Evolutionary conservation across 2,113 vertebrate species (phyloP).

Genomic region (Mormoops blainvillei): DNA sequence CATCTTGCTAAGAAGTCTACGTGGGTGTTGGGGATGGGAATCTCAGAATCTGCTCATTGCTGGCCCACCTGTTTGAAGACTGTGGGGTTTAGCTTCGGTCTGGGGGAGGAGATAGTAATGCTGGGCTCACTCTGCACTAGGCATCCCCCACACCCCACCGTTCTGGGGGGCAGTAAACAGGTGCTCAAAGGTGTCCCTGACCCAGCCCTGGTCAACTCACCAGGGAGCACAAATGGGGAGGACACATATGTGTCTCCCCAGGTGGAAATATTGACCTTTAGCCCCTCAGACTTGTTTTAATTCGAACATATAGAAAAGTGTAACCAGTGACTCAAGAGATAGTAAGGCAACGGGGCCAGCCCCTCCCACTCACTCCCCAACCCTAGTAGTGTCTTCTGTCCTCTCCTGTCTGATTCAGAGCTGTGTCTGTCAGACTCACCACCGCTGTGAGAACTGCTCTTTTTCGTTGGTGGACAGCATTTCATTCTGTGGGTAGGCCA

Average conservation of each 20-base stretch:
- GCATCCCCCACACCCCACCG: accelerated
- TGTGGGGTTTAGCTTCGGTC: not conserved
- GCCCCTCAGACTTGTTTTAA: not conserved
- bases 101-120: not conserved
- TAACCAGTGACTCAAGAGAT: not conserved
- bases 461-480: not conserved
- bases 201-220: not conserved
- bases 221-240: not conserved
- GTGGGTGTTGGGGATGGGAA: not conserved
- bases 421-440: no score
- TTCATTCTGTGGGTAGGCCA: no score
- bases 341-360: not conserved
- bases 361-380: no score
- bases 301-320: not conserved
- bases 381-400: not conserved
- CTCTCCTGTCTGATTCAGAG: not conserved
- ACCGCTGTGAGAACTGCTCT: not conserved
- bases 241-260: not conserved
- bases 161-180: accelerated
- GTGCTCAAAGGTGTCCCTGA: not conserved
- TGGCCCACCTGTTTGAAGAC: not conserved
- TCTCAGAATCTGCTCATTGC: not conserved
- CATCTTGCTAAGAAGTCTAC: not conserved
- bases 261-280: not conserved
- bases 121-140: not conserved